These are phyloP conservation scores for Scophthalmus maximus DNA, from an alignment of 2,113 vertebrate genomes.

Conservation along the genomic window DNA sequence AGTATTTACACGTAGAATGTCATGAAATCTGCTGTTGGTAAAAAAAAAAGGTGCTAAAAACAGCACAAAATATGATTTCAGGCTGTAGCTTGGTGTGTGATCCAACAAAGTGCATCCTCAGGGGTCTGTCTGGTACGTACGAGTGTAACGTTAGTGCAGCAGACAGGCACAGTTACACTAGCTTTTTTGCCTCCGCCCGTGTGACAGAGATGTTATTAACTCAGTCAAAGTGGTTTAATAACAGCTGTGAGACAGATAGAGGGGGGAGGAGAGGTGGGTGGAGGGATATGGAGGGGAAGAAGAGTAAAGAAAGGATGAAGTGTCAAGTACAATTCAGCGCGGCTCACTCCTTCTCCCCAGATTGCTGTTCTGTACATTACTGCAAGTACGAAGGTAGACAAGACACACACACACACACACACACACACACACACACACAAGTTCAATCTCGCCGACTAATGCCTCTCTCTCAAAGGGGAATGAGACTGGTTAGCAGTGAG, in stretches of 20 bases:
- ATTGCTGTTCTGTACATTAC: conserved; percentile 63
- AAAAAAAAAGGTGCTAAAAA: too few relatives aligned
- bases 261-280: conserved; percentile 9
- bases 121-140: background rate
- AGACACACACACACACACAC: conserved; percentile 21
- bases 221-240: conserved; percentile 54
- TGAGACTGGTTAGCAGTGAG: background rate
- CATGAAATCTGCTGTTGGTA: background rate
- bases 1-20: background rate
- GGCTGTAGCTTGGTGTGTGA: background rate
- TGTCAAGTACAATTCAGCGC: conserved; percentile 58
- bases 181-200: conserved; percentile 7
- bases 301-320: conserved; percentile 46
- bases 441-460: conserved; percentile 61
- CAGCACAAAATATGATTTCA: background rate
- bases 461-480: background rate
- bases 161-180: conserved; percentile 21
- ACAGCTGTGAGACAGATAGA: conserved; percentile 27
- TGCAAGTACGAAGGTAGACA: conserved; percentile 43
- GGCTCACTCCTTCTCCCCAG: conserved; percentile 38
- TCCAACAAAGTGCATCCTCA: conserved; percentile 1
- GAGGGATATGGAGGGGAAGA: background rate
- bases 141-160: conserved; percentile 15
- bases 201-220: conserved; percentile 62
- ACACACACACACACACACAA: conserved; percentile 27